Conservation (phyloP, 2,888 invertebrate genomes). For the Eupithecia inturbata region DNA sequence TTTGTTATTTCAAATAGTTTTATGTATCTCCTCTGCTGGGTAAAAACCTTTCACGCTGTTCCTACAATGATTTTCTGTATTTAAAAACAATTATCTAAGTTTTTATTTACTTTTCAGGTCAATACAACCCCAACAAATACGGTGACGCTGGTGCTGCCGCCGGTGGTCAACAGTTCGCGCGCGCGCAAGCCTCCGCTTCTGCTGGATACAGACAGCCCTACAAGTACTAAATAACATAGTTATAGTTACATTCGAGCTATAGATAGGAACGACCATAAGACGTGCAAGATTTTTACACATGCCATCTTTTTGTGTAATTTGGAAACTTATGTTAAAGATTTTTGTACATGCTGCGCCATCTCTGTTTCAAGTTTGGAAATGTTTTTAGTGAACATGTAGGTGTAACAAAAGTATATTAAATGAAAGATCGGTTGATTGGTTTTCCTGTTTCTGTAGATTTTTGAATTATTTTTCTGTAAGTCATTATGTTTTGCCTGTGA, state of each 20-base stretch:
- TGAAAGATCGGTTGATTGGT: neutral
- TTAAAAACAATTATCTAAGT: neutral
- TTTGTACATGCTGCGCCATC: neutral
- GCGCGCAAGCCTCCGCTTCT: slow-evolving; percentile 64
- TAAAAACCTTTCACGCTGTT: neutral
- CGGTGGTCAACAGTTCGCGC: slow-evolving; percentile 59
- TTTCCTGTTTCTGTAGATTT: neutral
- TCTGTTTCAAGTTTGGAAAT: neutral
- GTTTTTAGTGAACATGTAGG: neutral
- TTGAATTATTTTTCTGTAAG: slow-evolving; percentile 49
- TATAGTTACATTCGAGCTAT: neutral
- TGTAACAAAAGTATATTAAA: neutral
- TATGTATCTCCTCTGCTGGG: too few relatives aligned
- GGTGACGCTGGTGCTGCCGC: slow-evolving; percentile 55
- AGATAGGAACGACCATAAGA: slow-evolving; percentile 5
- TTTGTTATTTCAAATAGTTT: neutral
- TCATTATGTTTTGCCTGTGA: slow-evolving; percentile 58
- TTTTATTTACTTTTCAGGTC: slow-evolving; percentile 63
- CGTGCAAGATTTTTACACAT: neutral
- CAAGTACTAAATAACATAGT: slow-evolving; percentile 65
- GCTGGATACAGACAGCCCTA: slow-evolving; percentile 72
- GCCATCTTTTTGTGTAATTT: neutral
- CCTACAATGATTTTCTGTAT: neutral
- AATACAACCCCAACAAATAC: slow-evolving; percentile 78
- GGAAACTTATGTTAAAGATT: neutral